Base-by-base conservation (phyloP, 2,888 invertebrate species). In the Leucophenga montana region DNA sequence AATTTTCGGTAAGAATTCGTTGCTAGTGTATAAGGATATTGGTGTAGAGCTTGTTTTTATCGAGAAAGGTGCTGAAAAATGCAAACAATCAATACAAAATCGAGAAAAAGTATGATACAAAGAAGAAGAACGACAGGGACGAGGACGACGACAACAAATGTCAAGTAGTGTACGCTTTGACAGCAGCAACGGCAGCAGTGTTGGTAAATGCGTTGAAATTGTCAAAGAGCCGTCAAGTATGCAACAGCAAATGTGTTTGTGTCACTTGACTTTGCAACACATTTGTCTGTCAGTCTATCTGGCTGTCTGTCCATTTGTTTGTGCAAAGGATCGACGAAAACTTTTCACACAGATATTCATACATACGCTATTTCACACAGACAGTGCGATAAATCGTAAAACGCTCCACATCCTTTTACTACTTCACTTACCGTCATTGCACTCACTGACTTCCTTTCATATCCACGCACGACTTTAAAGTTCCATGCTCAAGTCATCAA, bases 401-500 rank as follows among this genome's bases (percentile, higher is more conserved):
- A 11, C 39, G 39, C 9, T 39, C 8, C 39, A 39, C 11, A 39
- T 39, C 8, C 39, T 39, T 39, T 39, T 39, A 39, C 39, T 39
- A 39, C 39, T 39, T 39, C 11, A 11, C 39, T 39, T 39, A 39
- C 39, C 39, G 39, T 39, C 39, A 39, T 39, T 39, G 39, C 39
- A 39, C 11, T 39, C 9, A 39, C 39, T 39, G 39, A 39, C 39
- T 5, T 39, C 39, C 39, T 39, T 39, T 39, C 9, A 8, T 11
- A 8, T 39, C 9, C 39, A 39, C 39, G 39, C 27, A 39, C 18
- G 62, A 48, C 48, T 64, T 64, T 64, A 64, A 61, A 64, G 46
- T 48, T 9, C 33, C 22, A 64, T 22, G 46, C 46, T 64, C 62
- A 64, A 64, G 48, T 64, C 62, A 64, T 64, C 62, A 64, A 64